These are phyloP conservation scores for Sinodicranocentrus sp. DNA, from an alignment of 2,888 invertebrate species.

Conservation along the genomic window DNA sequence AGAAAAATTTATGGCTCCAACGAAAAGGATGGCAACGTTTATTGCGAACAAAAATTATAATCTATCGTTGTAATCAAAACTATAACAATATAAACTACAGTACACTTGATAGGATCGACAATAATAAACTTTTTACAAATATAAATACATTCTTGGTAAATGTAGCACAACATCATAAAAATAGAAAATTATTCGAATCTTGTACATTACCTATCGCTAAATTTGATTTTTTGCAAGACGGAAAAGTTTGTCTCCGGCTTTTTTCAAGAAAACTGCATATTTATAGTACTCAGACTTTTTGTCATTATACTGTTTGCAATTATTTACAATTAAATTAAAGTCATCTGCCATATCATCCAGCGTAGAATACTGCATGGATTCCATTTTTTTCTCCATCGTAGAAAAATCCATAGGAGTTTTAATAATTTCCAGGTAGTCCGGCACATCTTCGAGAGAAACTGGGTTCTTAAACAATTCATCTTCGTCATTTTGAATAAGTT, in stretches of 20 bases:
- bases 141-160: too few species aligned
- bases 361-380: constrained; percentile 82
- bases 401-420: constrained; percentile 92
- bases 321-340: constrained; percentile 96
- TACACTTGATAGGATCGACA: too few species aligned
- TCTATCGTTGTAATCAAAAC: too few species aligned
- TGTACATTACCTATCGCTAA: too few species aligned
- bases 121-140: too few species aligned
- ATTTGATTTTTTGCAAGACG: constrained; percentile 82
- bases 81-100: too few species aligned
- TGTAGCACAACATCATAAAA: too few species aligned
- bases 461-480: constrained; percentile 93
- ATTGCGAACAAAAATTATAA: too few species aligned
- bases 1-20: too few species aligned
- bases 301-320: constrained; percentile 96
- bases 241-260: constrained; percentile 88
- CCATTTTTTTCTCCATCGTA: constrained; percentile 86
- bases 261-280: constrained; percentile 92
- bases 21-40: too few species aligned
- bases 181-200: too few species aligned
- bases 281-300: constrained; percentile 96
- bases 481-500: constrained; percentile 7
- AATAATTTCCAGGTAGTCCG: constrained; percentile 94
- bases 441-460: constrained; percentile 90
- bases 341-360: constrained; percentile 91